Conservation (phyloP, 1,140 invertebrate species). For the Zaprionus camerounensis region DNA sequence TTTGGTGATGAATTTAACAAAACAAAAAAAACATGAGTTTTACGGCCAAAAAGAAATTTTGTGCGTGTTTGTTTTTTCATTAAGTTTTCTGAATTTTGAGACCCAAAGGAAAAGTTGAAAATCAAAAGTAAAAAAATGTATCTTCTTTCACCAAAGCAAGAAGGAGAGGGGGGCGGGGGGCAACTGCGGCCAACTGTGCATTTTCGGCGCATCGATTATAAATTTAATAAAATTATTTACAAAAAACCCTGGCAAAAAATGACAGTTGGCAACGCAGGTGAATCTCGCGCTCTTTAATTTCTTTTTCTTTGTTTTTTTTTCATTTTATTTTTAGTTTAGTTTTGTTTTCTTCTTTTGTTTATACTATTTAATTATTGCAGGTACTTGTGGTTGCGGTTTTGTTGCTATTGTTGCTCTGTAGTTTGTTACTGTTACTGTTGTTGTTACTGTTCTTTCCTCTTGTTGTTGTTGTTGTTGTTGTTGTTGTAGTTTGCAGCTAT, state of each 20-base stretch:
- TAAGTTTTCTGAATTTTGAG: constrained; percentile 28
- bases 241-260: constrained; percentile 62
- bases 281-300: not conserved
- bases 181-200: constrained; percentile 18
- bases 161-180: not conserved
- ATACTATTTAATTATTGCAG: constrained; percentile 72
- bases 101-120: constrained; percentile 20
- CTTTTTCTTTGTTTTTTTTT: constrained; percentile 38
- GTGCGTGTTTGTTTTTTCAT: constrained; percentile 14
- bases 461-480: constrained; percentile 20
- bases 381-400: constrained; percentile 84
- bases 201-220: constrained; percentile 55
- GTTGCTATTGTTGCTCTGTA: constrained; percentile 81
- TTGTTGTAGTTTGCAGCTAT: constrained; percentile 31
- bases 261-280: constrained; percentile 20
- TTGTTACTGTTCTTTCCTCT: constrained; percentile 49
- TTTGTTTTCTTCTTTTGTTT: constrained; percentile 63
- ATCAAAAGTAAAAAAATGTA: constrained; percentile 15
- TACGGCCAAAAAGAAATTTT: constrained; percentile 31
- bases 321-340: constrained; percentile 55
- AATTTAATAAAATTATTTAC: constrained; percentile 84
- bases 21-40: constrained; percentile 16
- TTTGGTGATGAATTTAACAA: constrained; percentile 42
- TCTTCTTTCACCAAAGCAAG: constrained; percentile 25
- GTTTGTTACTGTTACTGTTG: constrained; percentile 47